Conservation (phyloP, 1,140 invertebrate genomes). For the Stegodyphus dumicola region DNA sequence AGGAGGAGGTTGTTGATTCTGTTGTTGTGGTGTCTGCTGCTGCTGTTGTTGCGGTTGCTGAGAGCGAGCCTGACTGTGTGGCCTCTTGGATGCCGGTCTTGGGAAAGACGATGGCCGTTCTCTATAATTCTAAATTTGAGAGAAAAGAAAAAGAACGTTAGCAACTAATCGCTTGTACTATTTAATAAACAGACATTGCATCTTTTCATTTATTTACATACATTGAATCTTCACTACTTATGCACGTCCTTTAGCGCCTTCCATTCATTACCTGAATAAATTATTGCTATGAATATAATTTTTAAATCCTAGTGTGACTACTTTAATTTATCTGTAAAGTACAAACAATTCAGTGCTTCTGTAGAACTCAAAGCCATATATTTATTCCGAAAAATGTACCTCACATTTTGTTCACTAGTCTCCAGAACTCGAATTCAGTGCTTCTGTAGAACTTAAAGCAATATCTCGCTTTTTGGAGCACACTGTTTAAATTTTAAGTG, state of each 20-base stretch:
- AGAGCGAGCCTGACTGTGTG: neutral
- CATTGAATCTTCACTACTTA: too few relatives aligned
- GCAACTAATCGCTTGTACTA: neutral
- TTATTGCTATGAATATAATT: too few relatives aligned
- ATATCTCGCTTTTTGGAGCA: too few relatives aligned
- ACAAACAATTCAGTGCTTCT: too few relatives aligned
- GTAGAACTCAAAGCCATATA: too few relatives aligned
- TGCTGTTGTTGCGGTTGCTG: constrained; percentile 19
- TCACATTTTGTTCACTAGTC: too few relatives aligned
- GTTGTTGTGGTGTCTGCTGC: neutral
- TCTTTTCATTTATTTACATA: too few relatives aligned
- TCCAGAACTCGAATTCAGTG: too few relatives aligned
- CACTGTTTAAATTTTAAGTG: too few relatives aligned
- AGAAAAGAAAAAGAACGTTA: neutral
- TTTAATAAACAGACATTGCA: neutral
- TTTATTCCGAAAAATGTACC: neutral
- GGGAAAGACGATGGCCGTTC: constrained; percentile 55
- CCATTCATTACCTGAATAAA: too few relatives aligned
- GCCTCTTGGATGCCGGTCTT: constrained; percentile 32
- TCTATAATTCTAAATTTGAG: constrained; percentile 38
- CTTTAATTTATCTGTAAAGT: neutral
- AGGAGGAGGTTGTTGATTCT: neutral
- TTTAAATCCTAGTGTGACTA: neutral
- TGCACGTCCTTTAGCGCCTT: too few relatives aligned
- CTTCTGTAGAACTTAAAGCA: too few relatives aligned